phyloP scores from a whole-genome alignment of 2,888 invertebrate genomes.

The Teinopalpus imperialis region DNA sequence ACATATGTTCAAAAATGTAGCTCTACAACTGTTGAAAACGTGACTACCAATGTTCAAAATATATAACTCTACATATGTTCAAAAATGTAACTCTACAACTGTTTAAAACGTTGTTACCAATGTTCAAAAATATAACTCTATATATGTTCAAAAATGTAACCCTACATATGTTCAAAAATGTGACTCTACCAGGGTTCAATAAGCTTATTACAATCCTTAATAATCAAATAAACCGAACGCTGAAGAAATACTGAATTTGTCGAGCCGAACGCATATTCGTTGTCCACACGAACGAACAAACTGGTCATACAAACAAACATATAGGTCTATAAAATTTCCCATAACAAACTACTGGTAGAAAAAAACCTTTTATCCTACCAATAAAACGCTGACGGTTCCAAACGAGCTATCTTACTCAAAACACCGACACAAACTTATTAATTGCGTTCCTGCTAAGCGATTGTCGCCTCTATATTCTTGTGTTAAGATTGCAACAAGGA shows the following conservation, averaged over 20 bases:
- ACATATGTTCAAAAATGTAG: too few species aligned
- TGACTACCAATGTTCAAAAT: too few species aligned
- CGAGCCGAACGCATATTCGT: background rate
- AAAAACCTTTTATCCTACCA: slow-evolving; percentile 48
- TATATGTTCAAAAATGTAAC: too few species aligned
- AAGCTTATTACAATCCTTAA: background rate
- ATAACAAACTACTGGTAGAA: slow-evolving; percentile 36
- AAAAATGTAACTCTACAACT: too few species aligned
- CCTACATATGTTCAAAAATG: too few species aligned
- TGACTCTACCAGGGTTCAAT: too few species aligned
- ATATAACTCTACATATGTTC: too few species aligned
- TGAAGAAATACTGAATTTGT: slow-evolving; percentile 16
- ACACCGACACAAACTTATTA: slow-evolving; percentile 24
- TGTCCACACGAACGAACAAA: slow-evolving; percentile 2
- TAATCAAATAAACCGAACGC: background rate
- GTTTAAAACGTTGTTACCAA: too few species aligned
- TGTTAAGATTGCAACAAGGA: slow-evolving; percentile 28
- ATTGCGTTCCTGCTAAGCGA: slow-evolving; percentile 13
- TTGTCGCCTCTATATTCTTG: slow-evolving; percentile 27
- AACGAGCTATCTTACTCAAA: slow-evolving; percentile 37
- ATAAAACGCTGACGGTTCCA: slow-evolving; percentile 53
- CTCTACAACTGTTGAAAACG: too few species aligned
- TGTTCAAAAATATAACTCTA: too few species aligned
- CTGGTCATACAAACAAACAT: slow-evolving; percentile 19
- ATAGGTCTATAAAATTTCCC: slow-evolving; percentile 32